phyloP scores from a whole-genome alignment of 1,140 invertebrate species.

The Microplitis demolitor region DNA sequence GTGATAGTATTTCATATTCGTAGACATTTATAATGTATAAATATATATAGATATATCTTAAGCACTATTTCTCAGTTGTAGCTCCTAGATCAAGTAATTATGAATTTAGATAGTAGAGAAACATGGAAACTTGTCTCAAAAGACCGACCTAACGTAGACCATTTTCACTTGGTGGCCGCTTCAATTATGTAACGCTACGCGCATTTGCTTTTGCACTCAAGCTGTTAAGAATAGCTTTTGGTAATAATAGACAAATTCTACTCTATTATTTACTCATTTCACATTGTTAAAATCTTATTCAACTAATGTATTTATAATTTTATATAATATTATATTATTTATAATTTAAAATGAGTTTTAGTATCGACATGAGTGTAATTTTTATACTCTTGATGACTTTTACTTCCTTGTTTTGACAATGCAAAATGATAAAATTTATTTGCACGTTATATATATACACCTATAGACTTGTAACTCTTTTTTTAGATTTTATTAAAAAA shows the following conservation, averaged over 20 bases:
- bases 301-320: too few relatives aligned
- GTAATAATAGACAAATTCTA: background rate
- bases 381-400: too few relatives aligned
- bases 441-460: too few relatives aligned
- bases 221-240: background rate
- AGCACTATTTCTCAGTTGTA: background rate
- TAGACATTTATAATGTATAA: background rate
- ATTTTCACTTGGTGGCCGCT: background rate
- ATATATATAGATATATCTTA: background rate
- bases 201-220: constrained; percentile 24
- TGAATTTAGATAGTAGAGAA: constrained; percentile 14
- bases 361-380: too few relatives aligned
- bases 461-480: too few relatives aligned
- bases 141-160: background rate
- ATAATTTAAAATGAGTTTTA: too few relatives aligned
- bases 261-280: too few relatives aligned
- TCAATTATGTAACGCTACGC: constrained; percentile 15
- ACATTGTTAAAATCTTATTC: too few relatives aligned
- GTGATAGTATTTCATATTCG: background rate
- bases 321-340: too few relatives aligned
- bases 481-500: too few relatives aligned
- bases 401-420: too few relatives aligned
- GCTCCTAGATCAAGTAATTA: background rate
- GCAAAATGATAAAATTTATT: too few relatives aligned
- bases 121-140: constrained; percentile 15